phyloP scores from a whole-genome alignment of 1,140 invertebrate genomes.

The Papilio glaucus region DNA sequence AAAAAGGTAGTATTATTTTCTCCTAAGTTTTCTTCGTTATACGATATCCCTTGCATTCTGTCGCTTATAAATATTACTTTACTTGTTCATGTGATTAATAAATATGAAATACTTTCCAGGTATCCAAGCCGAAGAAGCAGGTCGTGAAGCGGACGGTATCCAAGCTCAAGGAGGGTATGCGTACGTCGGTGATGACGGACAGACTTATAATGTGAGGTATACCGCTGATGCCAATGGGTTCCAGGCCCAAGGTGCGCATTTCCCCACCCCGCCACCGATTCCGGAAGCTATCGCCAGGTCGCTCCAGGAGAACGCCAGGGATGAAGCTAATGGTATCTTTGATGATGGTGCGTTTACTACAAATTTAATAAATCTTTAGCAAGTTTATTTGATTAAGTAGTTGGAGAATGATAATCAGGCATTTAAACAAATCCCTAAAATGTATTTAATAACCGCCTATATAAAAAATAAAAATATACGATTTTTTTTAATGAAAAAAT shows the following conservation, averaged over 20 bases:
- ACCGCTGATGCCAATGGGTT: constrained; percentile 84
- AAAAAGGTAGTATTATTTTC: no score
- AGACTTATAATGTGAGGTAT: constrained; percentile 85
- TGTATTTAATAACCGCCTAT: no score
- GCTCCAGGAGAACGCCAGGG: constrained; percentile 83
- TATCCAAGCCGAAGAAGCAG: constrained; percentile 70
- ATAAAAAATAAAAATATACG: no score
- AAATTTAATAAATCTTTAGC: no score
- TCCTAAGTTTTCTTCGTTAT: no score
- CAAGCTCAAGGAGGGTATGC: constrained; percentile 85
- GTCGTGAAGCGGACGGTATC: constrained; percentile 82
- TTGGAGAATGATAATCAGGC: no score
- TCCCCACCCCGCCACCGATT: constrained; percentile 87
- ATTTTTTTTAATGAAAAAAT: no score
- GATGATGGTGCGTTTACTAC: constrained; percentile 73
- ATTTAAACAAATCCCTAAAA: no score
- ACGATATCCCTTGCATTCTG: no score
- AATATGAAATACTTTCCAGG: constrained; percentile 49
- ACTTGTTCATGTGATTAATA: neutral
- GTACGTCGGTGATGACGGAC: constrained; percentile 87
- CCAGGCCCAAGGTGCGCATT: constrained; percentile 84
- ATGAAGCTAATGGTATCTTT: constrained; percentile 72
- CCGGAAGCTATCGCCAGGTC: constrained; percentile 86
- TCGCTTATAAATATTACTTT: no score
- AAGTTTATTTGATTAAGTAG: no score